A percentile compares a stretch with the other conserved stretches of the same genome.
phyloP scores from a whole-genome alignment of 1,140 invertebrate species.

The Paralvinella palmiformis region DNA sequence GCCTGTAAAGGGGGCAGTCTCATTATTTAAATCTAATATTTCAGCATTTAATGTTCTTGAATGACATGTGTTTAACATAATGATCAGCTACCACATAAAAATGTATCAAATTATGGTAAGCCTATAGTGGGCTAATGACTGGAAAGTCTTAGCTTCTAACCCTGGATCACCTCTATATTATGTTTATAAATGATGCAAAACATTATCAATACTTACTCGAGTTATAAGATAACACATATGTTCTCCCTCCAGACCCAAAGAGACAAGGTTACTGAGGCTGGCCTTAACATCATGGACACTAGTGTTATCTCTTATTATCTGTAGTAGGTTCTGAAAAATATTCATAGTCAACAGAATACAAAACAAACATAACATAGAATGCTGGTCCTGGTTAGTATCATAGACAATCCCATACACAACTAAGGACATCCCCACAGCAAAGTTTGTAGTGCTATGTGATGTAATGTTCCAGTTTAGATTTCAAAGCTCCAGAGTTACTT shows the following conservation, averaged over 20 bases:
- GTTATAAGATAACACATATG: conserved; percentile 61
- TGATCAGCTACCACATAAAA: background rate
- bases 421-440: background rate
- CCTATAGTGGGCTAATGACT: background rate
- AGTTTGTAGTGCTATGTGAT: background rate
- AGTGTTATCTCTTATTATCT: conserved; percentile 22
- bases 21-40: background rate
- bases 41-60: background rate
- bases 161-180: background rate
- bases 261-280: conserved; percentile 37
- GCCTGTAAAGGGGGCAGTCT: too few species aligned
- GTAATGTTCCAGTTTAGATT: too few species aligned
- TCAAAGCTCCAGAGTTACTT: too few species aligned
- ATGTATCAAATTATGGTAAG: background rate
- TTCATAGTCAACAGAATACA: background rate
- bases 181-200: background rate
- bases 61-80: background rate
- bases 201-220: conserved; percentile 29
- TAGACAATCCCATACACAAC: background rate
- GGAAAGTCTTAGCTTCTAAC: background rate
- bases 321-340: background rate
- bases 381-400: background rate
- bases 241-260: conserved; percentile 52
- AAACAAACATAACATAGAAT: background rate
- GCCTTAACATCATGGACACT: conserved; percentile 32